Percentiles rank a stretch among this genome's conserved stretches.
These are phyloP conservation scores for Globodera rostochiensis DNA, from an alignment of 1,140 invertebrate species.

Conservation along the genomic window DNA sequence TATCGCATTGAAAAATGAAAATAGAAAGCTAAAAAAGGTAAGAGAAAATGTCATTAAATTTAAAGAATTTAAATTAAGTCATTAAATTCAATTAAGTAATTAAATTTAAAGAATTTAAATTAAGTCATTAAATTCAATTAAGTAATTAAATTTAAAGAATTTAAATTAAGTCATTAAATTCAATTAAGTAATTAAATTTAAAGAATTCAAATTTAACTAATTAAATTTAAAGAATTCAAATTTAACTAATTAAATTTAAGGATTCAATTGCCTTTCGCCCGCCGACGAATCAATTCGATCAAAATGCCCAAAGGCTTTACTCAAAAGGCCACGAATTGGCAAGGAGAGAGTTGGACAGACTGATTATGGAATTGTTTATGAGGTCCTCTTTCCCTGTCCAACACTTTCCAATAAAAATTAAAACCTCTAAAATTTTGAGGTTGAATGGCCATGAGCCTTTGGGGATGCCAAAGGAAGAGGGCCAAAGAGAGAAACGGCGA, in stretches of 20 bases:
- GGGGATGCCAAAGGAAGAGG: background rate
- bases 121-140: too few species aligned
- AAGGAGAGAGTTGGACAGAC: constrained; percentile 35
- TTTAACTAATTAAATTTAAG: background rate
- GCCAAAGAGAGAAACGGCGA: constrained; percentile 26
- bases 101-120: too few species aligned
- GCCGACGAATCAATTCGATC: background rate
- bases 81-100: too few species aligned
- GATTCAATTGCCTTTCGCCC: background rate
- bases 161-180: too few species aligned
- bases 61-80: background rate
- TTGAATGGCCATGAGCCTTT: constrained; percentile 29
- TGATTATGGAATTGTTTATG: constrained; percentile 41
- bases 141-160: too few species aligned
- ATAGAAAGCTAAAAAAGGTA: constrained; percentile 1
- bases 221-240: too few species aligned
- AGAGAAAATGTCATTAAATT: background rate
- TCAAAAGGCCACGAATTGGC: constrained; percentile 50
- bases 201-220: too few species aligned
- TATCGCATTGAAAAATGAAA: constrained; percentile 12
- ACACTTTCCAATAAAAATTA: too few species aligned
- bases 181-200: too few species aligned
- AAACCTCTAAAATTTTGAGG: constrained; percentile 9
- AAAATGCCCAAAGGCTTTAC: constrained; percentile 29
- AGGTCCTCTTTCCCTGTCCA: background rate